These are phyloP conservation scores for Hyposmocoma kahamanoa DNA, from an alignment of 1,140 invertebrate genomes.

Conservation along the genomic window DNA sequence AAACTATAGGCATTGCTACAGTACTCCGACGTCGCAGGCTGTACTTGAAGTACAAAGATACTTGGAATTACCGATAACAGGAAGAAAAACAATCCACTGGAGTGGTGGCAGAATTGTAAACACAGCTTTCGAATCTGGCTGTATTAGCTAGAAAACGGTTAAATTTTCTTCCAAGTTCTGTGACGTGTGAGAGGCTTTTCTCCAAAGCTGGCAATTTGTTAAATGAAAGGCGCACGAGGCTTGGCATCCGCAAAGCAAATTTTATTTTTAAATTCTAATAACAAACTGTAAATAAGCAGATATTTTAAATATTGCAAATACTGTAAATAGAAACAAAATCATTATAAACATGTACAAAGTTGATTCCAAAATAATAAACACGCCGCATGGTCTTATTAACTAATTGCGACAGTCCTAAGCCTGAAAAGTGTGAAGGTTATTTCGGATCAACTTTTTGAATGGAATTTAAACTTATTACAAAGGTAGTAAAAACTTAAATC, in stretches of 20 bases:
- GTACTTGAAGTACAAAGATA: slow-evolving; percentile 17
- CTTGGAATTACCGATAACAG: slow-evolving; percentile 11
- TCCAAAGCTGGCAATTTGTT: slow-evolving; percentile 13
- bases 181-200: slow-evolving; percentile 14
- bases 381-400: no score
- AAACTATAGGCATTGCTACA: not conserved
- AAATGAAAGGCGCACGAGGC: slow-evolving; percentile 10
- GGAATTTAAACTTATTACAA: no score
- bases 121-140: slow-evolving; percentile 13
- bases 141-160: slow-evolving; percentile 5
- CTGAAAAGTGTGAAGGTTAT: no score
- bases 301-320: not conserved
- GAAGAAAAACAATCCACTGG: slow-evolving; percentile 12
- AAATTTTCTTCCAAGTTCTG: slow-evolving; percentile 13
- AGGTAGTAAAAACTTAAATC: no score
- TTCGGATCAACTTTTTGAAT: no score
- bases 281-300: not conserved
- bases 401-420: no score
- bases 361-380: no score
- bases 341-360: no score
- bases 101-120: slow-evolving; percentile 13
- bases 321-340: no score
- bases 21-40: slow-evolving; percentile 4
- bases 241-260: slow-evolving; percentile 11
- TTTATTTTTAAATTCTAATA: not conserved